phyloP scores from a whole-genome alignment of 2,797 vertebrate species.

The Astyanax mexicanus region DNA sequence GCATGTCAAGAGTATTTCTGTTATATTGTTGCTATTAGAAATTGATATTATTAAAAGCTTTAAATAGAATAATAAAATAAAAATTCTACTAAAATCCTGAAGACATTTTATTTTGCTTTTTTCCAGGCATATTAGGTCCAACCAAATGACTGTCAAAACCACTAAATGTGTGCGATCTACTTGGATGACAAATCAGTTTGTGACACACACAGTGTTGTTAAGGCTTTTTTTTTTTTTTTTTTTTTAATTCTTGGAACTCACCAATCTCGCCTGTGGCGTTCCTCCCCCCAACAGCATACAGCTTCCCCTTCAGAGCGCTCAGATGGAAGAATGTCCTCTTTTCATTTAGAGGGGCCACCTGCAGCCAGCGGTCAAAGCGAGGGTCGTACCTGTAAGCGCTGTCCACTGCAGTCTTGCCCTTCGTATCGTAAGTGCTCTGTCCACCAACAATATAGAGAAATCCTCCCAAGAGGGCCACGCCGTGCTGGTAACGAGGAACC shows the following conservation, averaged over 20 bases:
- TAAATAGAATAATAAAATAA: too few relatives aligned
- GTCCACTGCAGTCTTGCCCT: constrained; percentile 85
- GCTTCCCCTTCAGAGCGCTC: constrained; percentile 78
- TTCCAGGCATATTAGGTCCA: neutral
- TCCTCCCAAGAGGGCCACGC: constrained; percentile 80
- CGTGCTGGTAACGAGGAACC: constrained; percentile 82
- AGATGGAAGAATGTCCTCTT: constrained; percentile 86
- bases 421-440: constrained; percentile 86
- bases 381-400: constrained; percentile 84
- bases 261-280: constrained; percentile 82
- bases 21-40: too few relatives aligned
- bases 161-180: neutral
- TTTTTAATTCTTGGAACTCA: constrained; percentile 56
- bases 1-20: too few relatives aligned
- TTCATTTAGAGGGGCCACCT: constrained; percentile 81
- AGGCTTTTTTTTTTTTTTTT: neutral
- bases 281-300: constrained; percentile 82
- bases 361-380: constrained; percentile 82
- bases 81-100: too few relatives aligned
- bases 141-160: neutral
- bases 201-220: neutral
- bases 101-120: neutral
- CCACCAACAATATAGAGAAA: constrained; percentile 87
- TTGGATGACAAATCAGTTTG: neutral
- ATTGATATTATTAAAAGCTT: too few relatives aligned